Conservation (phyloP, 1,140 invertebrate genomes). For the Drosophila repleta region DNA sequence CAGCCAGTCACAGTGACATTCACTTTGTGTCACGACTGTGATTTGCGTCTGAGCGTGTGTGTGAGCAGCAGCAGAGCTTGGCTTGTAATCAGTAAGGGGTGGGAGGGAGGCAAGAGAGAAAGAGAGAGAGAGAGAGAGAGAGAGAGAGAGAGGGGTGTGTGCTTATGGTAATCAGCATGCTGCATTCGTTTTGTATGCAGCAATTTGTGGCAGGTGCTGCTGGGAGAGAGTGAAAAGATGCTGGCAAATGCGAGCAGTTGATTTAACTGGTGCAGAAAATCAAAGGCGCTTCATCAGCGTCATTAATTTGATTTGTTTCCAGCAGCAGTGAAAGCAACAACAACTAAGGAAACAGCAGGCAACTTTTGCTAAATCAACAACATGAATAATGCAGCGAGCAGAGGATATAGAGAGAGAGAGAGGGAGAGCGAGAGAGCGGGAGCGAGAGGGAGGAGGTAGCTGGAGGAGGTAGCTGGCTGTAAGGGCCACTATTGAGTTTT, state of each 20-base stretch:
- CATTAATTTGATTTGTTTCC: slow-evolving; percentile 61
- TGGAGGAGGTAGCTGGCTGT: no score
- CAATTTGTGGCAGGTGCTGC: slow-evolving; percentile 44
- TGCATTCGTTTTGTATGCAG: slow-evolving; percentile 28
- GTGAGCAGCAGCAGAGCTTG: neutral
- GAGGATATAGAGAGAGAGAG: neutral
- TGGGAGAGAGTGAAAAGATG: no score
- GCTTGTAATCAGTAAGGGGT: neutral
- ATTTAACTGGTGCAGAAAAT: slow-evolving; percentile 37
- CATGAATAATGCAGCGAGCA: slow-evolving; percentile 49
- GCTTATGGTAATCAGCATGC: slow-evolving; percentile 36
- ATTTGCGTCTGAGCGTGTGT: no score
- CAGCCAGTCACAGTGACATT: neutral
- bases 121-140: neutral
- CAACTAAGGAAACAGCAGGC: slow-evolving; percentile 9
- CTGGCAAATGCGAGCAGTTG: slow-evolving; percentile 19
- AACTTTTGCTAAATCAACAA: slow-evolving; percentile 42
- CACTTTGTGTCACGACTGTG: neutral
- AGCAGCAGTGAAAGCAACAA: neutral
- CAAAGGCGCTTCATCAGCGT: slow-evolving; percentile 52
- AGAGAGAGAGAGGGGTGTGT: neutral
- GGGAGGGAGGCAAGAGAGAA: neutral
- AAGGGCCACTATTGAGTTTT: slow-evolving; percentile 37
- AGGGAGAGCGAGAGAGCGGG: neutral
- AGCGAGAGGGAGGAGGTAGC: neutral